phyloP scores from a whole-genome alignment of 2,888 invertebrate genomes.

The Polyommatus iphigenia region DNA sequence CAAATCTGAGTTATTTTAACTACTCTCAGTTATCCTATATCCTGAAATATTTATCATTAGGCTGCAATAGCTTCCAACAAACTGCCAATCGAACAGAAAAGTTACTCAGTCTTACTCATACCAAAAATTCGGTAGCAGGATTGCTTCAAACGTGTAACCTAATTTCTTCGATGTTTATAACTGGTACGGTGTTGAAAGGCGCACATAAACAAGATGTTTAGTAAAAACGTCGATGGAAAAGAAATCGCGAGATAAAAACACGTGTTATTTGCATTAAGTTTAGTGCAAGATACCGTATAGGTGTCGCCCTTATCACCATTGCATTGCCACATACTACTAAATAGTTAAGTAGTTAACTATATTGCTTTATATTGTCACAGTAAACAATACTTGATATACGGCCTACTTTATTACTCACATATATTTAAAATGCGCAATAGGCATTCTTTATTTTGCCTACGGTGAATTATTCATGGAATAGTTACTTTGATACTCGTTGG shows the following conservation, averaged over 20 bases:
- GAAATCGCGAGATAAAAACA: not conserved
- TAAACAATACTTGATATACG: not conserved
- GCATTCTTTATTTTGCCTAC: not conserved
- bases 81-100: no score
- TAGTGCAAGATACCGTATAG: not conserved
- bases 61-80: no score
- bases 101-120: not conserved
- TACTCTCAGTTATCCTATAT: no score
- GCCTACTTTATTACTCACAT: not conserved
- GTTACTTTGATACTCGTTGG: no score
- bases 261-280: not conserved
- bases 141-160: not conserved
- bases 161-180: slow-evolving; percentile 9
- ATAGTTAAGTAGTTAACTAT: not conserved
- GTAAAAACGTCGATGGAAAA: not conserved
- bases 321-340: no score
- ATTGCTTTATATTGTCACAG: not conserved
- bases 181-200: not conserved
- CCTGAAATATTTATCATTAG: no score
- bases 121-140: not conserved
- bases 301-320: not conserved
- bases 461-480: not conserved
- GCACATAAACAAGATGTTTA: not conserved
- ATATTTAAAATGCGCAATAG: not conserved
- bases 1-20: no score